Base-by-base conservation (phyloP, 1,140 invertebrate species). In the Melanaphis sacchari region DNA sequence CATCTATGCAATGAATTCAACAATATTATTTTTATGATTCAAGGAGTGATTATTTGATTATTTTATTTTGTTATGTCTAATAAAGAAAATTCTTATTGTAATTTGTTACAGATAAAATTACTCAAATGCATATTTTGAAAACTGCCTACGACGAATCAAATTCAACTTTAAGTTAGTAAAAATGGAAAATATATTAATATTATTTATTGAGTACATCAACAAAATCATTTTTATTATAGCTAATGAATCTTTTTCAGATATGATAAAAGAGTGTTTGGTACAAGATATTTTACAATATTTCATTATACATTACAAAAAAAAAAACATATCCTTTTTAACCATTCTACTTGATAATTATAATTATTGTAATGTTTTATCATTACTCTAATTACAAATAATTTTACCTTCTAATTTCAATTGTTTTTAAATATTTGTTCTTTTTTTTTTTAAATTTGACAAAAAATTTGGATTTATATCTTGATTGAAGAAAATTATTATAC, bases 261-360 rank as follows among this genome's bases (percentile, higher is more conserved):
- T 49, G 76, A 49, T 49, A 18, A 92, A 82, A 26, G 66, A 82
- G 84, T 36, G 8, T 90, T 52, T 92, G 91, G 43, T 82, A 92
- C n/a, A 81, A 82, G 76, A 92, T 92, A 66, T 43, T 40, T 92
- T 92, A 18, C 54, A 76, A 49, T 82, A 92, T 81, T 49, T 92
- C 43, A 49, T 92, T n/a, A 46, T 43, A 18, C 31, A 41, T 92
- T 54, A 46, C 91, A 92, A 82, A 91, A 91, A 40, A 91, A 66
- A 81, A 41, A 43, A 31, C 1, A 1, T 92, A 92, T 92, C 91
- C 91, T 92, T 92, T 92, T 92, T 36, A 81, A 81, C 6, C 84
- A 49, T 43, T 91, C 26, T 91, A 81, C 43, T 41, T 43, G 82
- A 46, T 90, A 7, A 40, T 59, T 40, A 52, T 49, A 40, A 90